Evolutionary conservation across 2,113 vertebrate genomes (phyloP).

Genomic region (Hydrolagus affinis): DNA sequence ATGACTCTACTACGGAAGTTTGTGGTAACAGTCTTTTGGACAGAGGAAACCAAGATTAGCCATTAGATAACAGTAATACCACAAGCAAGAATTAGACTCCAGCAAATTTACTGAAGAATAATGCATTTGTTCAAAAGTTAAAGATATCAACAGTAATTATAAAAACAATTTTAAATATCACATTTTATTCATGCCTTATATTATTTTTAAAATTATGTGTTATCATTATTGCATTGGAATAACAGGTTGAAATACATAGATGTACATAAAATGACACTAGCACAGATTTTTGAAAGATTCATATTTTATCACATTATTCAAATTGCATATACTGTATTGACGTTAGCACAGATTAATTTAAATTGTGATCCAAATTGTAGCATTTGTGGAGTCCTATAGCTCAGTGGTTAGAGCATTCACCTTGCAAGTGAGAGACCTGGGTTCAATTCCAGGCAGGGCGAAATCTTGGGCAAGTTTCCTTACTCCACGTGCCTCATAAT

Average conservation of each 20-base stretch:
- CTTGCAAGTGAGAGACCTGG: too few species aligned
- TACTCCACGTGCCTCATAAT: too few species aligned
- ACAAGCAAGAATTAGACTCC: conserved; percentile 1
- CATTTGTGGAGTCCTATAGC: too few species aligned
- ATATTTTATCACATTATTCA: too few species aligned
- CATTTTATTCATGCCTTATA: background rate
- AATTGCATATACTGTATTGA: too few species aligned
- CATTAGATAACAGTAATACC: background rate
- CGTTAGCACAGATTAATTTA: too few species aligned
- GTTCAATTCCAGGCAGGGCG: too few species aligned
- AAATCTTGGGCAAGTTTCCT: too few species aligned
- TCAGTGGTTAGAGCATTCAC: too few species aligned
- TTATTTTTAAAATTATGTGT: background rate
- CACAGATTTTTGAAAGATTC: background rate
- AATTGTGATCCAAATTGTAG: too few species aligned
- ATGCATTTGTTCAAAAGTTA: conserved; percentile 5
- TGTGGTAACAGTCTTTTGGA: conserved; percentile 22
- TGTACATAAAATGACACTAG: background rate
- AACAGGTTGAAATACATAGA: background rate
- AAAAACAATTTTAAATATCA: background rate
- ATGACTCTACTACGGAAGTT: conserved; percentile 12
- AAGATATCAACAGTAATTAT: background rate
- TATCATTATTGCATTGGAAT: background rate
- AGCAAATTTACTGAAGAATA: conserved; percentile 7
- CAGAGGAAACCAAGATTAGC: conserved; percentile 30